Evolutionary conservation across 2,888 invertebrate species (phyloP).

Genomic region (Esperia sulphurella): DNA sequence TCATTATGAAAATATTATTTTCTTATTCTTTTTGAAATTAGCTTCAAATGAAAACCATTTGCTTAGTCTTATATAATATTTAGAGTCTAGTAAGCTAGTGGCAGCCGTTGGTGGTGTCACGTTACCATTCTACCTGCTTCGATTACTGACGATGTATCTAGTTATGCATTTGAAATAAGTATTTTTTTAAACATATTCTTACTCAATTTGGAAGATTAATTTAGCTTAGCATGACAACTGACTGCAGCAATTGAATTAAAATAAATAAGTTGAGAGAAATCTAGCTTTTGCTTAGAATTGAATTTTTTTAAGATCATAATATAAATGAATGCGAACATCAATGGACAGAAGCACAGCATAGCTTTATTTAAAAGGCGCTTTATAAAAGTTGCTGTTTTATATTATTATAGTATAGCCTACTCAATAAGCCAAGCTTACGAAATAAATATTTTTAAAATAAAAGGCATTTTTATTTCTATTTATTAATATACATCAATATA

Average conservation of each 20-base stretch:
- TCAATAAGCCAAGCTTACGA: background rate
- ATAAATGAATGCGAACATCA: no score
- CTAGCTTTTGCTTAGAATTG: background rate
- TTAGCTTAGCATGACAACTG: constrained; percentile 39
- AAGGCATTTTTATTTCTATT: no score
- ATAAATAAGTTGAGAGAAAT: background rate
- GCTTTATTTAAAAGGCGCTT: no score
- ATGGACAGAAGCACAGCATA: no score
- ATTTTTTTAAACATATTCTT: background rate
- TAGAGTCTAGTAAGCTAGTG: constrained; percentile 42
- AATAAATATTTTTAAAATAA: background rate
- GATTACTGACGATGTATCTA: background rate
- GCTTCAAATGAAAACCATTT: background rate
- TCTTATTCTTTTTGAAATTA: background rate
- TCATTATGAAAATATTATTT: background rate
- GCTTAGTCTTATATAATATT: background rate
- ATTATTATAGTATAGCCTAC: no score
- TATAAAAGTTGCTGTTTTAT: no score
- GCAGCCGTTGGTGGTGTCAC: constrained; percentile 75
- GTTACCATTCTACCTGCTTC: constrained; percentile 59
- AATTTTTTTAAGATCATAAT: no score
- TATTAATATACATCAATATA: no score
- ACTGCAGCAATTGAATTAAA: constrained; percentile 37
- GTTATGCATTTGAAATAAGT: background rate
- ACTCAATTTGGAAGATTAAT: no score